Conservation (phyloP, 1,140 invertebrate genomes). For the Heliconius eleuchia region DNA sequence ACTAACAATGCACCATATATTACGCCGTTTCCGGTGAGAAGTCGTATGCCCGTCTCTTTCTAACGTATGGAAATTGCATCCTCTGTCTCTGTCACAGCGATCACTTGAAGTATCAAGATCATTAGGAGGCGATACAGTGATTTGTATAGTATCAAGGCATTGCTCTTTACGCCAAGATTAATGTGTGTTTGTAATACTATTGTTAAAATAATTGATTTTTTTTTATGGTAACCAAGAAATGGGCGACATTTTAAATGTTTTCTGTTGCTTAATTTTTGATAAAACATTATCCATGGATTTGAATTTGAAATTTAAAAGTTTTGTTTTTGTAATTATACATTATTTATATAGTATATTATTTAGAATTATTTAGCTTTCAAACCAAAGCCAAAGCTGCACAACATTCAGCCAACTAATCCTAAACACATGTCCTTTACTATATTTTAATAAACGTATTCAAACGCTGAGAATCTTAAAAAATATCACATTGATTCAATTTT, state of each 20-base stretch:
- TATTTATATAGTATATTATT: too few relatives aligned
- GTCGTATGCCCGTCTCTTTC: constrained; percentile 48
- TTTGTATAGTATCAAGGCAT: constrained; percentile 57
- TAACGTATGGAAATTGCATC: constrained; percentile 27
- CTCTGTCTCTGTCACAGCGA: constrained; percentile 50
- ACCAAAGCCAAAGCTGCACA: not conserved
- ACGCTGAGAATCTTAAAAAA: not conserved
- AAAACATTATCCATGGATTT: not conserved
- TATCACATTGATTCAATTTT: constrained; percentile 31
- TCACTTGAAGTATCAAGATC: constrained; percentile 64
- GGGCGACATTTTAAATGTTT: not conserved
- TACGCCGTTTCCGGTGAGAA: constrained; percentile 71
- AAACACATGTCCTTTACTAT: not conserved
- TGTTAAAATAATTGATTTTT: constrained; percentile 23
- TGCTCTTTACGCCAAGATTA: constrained; percentile 34
- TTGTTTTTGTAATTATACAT: too few relatives aligned
- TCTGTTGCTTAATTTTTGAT: not conserved
- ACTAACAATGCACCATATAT: constrained; percentile 79
- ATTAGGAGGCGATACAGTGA: constrained; percentile 73
- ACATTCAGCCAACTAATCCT: not conserved
- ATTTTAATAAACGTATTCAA: not conserved
- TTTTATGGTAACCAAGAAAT: not conserved
- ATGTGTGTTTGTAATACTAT: constrained; percentile 28
- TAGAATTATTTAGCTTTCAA: too few relatives aligned
- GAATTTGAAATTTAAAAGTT: too few relatives aligned